phyloP scores from a whole-genome alignment of 2,888 invertebrate species.

The Deilephila porcellus region DNA sequence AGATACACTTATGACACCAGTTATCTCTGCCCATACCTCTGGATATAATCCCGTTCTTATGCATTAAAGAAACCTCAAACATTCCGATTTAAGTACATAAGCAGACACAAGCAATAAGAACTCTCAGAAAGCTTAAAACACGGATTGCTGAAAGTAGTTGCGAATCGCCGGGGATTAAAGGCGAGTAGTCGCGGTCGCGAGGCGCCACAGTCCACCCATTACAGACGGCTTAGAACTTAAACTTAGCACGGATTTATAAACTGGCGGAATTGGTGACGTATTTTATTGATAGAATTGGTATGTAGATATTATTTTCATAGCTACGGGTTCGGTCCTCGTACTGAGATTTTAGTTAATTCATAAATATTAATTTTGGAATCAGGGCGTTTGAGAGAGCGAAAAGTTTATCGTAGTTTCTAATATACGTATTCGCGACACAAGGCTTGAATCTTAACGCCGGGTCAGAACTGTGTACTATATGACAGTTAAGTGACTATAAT shows the following conservation, averaged over 20 bases:
- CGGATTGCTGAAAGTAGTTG: background rate
- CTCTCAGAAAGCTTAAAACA: slow-evolving; percentile 1
- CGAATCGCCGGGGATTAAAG: background rate
- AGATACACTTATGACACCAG: too few relatives aligned
- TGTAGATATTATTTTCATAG: background rate
- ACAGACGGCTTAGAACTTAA: background rate
- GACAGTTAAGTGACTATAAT: too few relatives aligned
- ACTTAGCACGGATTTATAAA: background rate
- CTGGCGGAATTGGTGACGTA: background rate
- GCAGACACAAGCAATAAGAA: background rate
- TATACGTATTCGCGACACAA: too few relatives aligned
- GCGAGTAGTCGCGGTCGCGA: background rate
- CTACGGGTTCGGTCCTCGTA: too few relatives aligned
- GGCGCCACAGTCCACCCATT: background rate
- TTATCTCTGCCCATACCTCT: too few relatives aligned
- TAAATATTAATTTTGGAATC: too few relatives aligned
- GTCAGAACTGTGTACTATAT: too few relatives aligned
- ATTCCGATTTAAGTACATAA: background rate
- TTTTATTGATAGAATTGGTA: background rate
- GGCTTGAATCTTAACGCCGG: too few relatives aligned
- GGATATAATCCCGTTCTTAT: background rate
- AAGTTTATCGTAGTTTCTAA: too few relatives aligned
- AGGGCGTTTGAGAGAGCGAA: too few relatives aligned
- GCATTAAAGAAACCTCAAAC: background rate
- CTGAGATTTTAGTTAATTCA: too few relatives aligned